A percentile compares a stretch with the other conserved stretches of the same genome.
Conservation (phyloP, 2,113 vertebrate genomes). For the Paralichthys olivaceus region DNA sequence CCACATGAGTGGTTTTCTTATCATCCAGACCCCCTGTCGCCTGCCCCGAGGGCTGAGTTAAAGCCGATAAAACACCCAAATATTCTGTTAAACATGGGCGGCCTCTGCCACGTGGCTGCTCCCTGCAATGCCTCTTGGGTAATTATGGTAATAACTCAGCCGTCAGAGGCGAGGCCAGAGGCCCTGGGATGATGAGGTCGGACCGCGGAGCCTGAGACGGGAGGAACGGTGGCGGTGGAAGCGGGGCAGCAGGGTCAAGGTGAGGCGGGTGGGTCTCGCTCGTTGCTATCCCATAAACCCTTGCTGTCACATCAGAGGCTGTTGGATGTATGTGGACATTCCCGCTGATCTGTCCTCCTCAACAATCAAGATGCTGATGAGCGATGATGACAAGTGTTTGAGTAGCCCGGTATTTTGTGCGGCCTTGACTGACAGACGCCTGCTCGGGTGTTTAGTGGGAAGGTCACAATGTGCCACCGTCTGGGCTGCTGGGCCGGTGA, state of each 20-base stretch:
- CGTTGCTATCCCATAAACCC: conserved; percentile 67
- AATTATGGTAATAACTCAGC: conserved; percentile 84
- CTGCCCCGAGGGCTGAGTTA: conserved; percentile 72
- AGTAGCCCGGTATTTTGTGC: conserved; percentile 48
- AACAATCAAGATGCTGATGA: conserved; percentile 72
- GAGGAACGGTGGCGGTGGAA: conserved; percentile 37
- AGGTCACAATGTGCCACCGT: conserved; percentile 50
- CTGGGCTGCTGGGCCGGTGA: background rate
- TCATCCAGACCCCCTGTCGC: conserved; percentile 59
- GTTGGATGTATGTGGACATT: conserved; percentile 69
- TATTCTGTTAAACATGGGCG: conserved; percentile 80
- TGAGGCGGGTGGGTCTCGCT: conserved; percentile 43
- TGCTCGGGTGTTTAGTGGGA: conserved; percentile 4
- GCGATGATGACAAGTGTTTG: conserved; percentile 70
- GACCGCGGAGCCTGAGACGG: conserved; percentile 48
- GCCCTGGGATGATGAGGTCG: conserved; percentile 76
- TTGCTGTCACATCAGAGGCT: conserved; percentile 74
- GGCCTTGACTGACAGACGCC: conserved; percentile 45
- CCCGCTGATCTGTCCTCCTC: conserved; percentile 60
- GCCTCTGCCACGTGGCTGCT: conserved; percentile 68
- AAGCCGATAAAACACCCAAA: conserved; percentile 82
- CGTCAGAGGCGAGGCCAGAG: conserved; percentile 76
- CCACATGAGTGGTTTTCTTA: conserved; percentile 80
- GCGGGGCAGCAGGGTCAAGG: conserved; percentile 63
- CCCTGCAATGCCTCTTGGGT: conserved; percentile 77